Evolutionary conservation across 2,888 invertebrate genomes (phyloP).

Genomic region (Abscondita cerata): DNA sequence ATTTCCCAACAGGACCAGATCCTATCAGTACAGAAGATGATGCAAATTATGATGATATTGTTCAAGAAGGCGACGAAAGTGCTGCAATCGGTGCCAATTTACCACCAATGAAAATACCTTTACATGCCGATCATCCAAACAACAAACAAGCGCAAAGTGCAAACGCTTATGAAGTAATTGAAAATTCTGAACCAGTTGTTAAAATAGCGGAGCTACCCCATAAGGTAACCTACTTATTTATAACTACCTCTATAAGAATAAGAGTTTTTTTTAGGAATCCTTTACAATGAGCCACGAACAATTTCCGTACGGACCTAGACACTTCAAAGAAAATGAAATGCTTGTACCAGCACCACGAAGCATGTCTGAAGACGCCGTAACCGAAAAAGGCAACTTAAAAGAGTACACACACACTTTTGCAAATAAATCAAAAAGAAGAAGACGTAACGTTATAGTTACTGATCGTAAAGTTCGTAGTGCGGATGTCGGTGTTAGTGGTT

Average conservation of each 20-base stretch:
- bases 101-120: slow-evolving; percentile 57
- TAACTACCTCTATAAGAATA: no score
- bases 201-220: slow-evolving; percentile 14
- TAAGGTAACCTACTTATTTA: slow-evolving; percentile 20
- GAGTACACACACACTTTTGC: neutral
- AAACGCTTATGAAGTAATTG: slow-evolving; percentile 30
- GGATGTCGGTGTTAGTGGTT: slow-evolving; percentile 87
- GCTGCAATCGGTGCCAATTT: slow-evolving; percentile 58
- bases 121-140: slow-evolving; percentile 45
- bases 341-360: slow-evolving; percentile 64
- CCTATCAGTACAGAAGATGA: slow-evolving; percentile 50
- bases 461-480: slow-evolving; percentile 81
- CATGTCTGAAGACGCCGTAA: slow-evolving; percentile 48
- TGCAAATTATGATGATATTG: slow-evolving; percentile 67
- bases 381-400: slow-evolving; percentile 10
- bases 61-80: slow-evolving; percentile 65
- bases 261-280: slow-evolving; percentile 46
- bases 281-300: slow-evolving; percentile 61
- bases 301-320: slow-evolving; percentile 82
- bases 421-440: slow-evolving; percentile 61
- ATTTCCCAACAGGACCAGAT: slow-evolving; percentile 44
- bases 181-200: slow-evolving; percentile 22
- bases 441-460: slow-evolving; percentile 70
- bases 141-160: slow-evolving; percentile 53
- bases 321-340: slow-evolving; percentile 65